Evolutionary conservation across 2,797 vertebrate genomes (phyloP), one percentile per base, ranked within the genome.

Genomic region (Hydrolagus colliei): DNA sequence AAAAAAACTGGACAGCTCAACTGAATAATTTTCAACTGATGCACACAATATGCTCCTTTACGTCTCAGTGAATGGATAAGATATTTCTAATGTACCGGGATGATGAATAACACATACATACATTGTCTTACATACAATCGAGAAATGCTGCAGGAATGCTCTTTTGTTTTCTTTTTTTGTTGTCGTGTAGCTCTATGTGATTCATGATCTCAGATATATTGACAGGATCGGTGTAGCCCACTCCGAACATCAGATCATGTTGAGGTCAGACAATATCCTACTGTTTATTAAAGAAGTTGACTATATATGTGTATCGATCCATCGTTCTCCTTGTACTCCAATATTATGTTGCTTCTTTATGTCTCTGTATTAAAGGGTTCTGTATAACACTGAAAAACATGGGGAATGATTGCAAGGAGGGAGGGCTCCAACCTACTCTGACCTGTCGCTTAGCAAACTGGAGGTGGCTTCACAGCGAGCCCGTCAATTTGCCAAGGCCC

Each of bases 51-150:
- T 52, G 79, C 65, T 10, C 14, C 5, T 52, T 52, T 52, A 52
- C 41, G 6, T 52, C 32, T 52, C 16, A 35, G 11, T 16, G 14
- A 71, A 71, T 71, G 65, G 20, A 52, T 10, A 52, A 6, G 1
- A 35, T 32, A 68, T 52, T 52, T 52, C 41, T 52, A 52, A 52
- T 52, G 41, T 67, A 71, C 27, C 79, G 0, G 8, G 63, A 71
- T 84, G 68, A 84, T 84, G 35, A 71, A 68, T 84, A 84, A 32
- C 65, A 71, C 65, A 84, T 32, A 82, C 32, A 32, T 9, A 27
- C 11, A 79, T 41, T 68, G 18, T 41, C 1, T 9, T 52, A 16
- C 27, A 11, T 71, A 18, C 18, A 71, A 71, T 68, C 20, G 11
- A 18, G 3, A 71, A 18, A 71, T 84, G 41, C 62, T 20, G 18